These are phyloP conservation scores for Cuniculus paca DNA, from an alignment of 2,797 vertebrate genomes.

Conservation along the genomic window DNA sequence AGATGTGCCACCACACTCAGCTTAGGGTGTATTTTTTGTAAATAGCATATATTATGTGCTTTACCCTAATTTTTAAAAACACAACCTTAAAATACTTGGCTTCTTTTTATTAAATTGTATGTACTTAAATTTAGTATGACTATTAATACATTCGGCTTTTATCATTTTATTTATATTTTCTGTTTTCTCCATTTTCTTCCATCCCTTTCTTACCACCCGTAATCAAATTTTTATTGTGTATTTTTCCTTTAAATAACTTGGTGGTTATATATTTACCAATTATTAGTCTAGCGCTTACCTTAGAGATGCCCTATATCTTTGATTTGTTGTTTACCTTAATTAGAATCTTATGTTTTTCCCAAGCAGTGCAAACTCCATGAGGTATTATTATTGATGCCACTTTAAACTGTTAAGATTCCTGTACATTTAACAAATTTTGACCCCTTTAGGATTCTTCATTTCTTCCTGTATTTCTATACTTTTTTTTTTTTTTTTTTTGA, in stretches of 20 bases:
- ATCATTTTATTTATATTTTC: neutral
- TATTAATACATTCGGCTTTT: neutral
- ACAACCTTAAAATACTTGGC: neutral
- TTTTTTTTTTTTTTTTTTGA: no score
- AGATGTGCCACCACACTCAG: no score
- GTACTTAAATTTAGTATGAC: neutral
- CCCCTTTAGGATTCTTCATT: no score
- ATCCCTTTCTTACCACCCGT: no score
- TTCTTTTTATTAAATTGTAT: neutral
- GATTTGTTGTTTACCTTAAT: no score
- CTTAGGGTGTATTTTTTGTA: neutral
- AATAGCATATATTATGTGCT: neutral
- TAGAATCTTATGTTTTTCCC: no score
- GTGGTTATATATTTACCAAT: neutral
- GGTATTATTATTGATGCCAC: neutral
- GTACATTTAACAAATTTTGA: neutral
- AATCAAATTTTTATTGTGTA: neutral
- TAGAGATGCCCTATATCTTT: neutral
- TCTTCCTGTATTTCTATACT: neutral
- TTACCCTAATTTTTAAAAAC: no score
- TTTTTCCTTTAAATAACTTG: neutral
- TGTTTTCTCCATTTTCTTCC: neutral
- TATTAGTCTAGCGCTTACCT: neutral
- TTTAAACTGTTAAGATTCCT: neutral
- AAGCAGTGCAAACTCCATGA: neutral